Conservation (phyloP, 2,888 invertebrate genomes). For the Drosophila eohydei region DNA sequence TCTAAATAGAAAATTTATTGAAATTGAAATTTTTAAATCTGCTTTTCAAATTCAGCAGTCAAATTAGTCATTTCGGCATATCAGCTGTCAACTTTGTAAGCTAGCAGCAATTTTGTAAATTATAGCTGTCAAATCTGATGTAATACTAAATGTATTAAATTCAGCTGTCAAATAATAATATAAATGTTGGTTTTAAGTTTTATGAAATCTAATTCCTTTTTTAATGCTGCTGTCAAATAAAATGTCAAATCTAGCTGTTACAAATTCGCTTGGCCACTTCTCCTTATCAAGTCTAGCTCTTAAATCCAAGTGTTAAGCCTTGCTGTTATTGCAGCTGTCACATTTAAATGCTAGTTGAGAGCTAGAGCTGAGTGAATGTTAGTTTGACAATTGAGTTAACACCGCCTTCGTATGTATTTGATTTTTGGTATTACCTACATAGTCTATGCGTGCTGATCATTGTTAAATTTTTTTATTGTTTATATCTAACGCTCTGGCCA, state of each 20-base stretch:
- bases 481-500: constrained; percentile 34
- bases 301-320: not conserved
- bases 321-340: not conserved
- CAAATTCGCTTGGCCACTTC: not conserved
- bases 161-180: not conserved
- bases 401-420: constrained; percentile 15
- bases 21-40: too few relatives aligned
- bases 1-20: not conserved
- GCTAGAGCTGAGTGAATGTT: not conserved
- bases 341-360: not conserved
- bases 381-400: constrained; percentile 6
- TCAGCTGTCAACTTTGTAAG: not conserved
- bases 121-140: not conserved
- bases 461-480: not conserved
- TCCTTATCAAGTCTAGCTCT: not conserved
- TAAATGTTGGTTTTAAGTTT: not conserved
- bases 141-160: not conserved
- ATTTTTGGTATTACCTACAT: not conserved
- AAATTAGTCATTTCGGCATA: not conserved
- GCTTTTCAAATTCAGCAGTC: not conserved
- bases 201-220: not conserved
- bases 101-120: not conserved
- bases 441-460: constrained; percentile 17
- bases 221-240: not conserved
- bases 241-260: not conserved